Evolutionary conservation across 2,113 vertebrate species (phyloP), one percentile per base, ranked within the genome.

Genomic region (Axis porcinus): DNA sequence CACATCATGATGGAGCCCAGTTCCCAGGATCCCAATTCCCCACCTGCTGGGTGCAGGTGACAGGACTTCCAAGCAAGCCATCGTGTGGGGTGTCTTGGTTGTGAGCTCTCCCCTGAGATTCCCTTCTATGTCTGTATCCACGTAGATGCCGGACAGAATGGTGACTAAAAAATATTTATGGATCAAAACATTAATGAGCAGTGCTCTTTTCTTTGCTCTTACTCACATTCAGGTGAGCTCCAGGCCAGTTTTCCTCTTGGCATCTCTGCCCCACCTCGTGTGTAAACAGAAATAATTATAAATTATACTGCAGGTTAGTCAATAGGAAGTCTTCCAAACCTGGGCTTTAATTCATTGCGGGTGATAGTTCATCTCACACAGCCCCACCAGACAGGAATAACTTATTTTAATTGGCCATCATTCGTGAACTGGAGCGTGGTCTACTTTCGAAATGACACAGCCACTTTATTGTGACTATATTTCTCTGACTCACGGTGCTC

Each of bases 351-450:
- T 97, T 98, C 89, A 97, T 97, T 45, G 74, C 58, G 50, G 95
- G 58, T 95, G 96, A 98, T 98, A 96, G 97, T 97, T 98, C 95
- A 94, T 97, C 92, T 96, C 25, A 95, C 60, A 97, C 74, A 55
- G 58, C 78, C 85, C 86, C 91, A 97, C 91, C 87, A 96, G 98
- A 97, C 91, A 97, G 79, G 96, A 97, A 97, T 98, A 98, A 97
- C 93, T 98, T 98, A 97, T 78, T 98, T 97, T 97, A 98, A 98
- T 97, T 98, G 98, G 89, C 96, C 92, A 96, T 98, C 89, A 92
- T 97, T 98, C 14, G 36, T 97, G 93, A 95, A 89, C 81, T 23
- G 40, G 91, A 96, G 89, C 4, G 0, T 97, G 58, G 83, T 96
- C 96, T 97, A 84, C 96, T 96, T 97, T 92, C 95, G 84, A 92